Conservation (phyloP, 2,113 vertebrate species). For the Burhinus oedicnemus region DNA sequence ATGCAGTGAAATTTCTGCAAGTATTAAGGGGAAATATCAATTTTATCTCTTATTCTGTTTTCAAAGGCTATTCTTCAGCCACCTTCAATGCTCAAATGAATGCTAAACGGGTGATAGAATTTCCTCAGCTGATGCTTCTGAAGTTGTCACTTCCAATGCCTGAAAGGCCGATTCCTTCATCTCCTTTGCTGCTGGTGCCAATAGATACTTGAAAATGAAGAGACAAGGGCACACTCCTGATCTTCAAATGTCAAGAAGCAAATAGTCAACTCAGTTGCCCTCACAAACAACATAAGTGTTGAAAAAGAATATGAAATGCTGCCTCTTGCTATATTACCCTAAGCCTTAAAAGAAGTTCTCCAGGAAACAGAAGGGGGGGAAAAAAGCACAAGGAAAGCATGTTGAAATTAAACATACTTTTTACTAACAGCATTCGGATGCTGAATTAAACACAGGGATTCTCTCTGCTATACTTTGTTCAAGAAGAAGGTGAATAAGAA, state of each 20-base stretch:
- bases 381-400: neutral
- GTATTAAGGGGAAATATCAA: neutral
- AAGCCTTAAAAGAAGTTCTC: neutral
- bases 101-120: slow-evolving; percentile 17
- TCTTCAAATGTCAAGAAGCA: slow-evolving; percentile 49
- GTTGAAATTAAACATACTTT: neutral
- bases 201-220: slow-evolving; percentile 22
- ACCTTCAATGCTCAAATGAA: slow-evolving; percentile 4
- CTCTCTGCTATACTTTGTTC: neutral
- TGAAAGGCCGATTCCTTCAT: slow-evolving; percentile 40
- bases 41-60: slow-evolving; percentile 10
- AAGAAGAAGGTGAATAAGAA: neutral
- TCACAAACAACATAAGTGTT: neutral
- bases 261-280: neutral
- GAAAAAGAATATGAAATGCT: neutral
- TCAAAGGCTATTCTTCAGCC: neutral
- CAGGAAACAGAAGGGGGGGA: accelerated
- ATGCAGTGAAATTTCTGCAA: neutral
- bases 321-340: neutral
- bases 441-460: neutral
- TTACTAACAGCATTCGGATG: neutral
- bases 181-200: slow-evolving; percentile 2
- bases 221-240: slow-evolving; percentile 51
- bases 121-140: slow-evolving; percentile 23
- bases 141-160: slow-evolving; percentile 54